phyloP scores from a whole-genome alignment of 2,113 vertebrate genomes.

The Toxotes jaculatrix region DNA sequence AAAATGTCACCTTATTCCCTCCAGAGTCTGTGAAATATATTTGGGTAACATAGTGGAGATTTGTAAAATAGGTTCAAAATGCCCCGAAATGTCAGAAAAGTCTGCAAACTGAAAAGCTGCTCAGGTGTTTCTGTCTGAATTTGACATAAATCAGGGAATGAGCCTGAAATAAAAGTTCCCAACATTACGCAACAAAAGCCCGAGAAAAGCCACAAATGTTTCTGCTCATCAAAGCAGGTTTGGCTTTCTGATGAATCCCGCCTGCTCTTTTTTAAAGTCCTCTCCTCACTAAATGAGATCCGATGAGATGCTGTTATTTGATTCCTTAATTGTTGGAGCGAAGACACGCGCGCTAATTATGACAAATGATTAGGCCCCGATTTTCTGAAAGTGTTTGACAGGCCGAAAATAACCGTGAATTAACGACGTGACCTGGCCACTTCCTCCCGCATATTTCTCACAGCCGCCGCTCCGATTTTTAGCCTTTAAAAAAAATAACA shows the following conservation, averaged over 20 bases:
- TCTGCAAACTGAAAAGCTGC: no score
- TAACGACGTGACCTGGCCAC: constrained; percentile 63
- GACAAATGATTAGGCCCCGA: constrained; percentile 70
- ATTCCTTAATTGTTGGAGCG: constrained; percentile 57
- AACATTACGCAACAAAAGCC: neutral
- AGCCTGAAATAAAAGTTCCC: neutral
- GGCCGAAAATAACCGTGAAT: constrained; percentile 72
- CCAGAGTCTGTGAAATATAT: neutral
- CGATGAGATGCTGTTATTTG: constrained; percentile 40
- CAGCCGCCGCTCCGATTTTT: constrained; percentile 20
- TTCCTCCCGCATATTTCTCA: constrained; percentile 55
- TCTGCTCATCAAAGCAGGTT: neutral
- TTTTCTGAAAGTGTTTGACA: constrained; percentile 74
- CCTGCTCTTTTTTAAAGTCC: neutral
- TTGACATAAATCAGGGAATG: no score
- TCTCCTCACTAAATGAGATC: neutral
- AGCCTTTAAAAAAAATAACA: constrained; percentile 61
- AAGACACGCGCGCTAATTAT: constrained; percentile 73
- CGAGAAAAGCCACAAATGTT: neutral
- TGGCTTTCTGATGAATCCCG: neutral
- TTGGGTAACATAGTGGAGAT: neutral
- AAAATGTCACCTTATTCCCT: neutral
- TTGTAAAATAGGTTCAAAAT: no score
- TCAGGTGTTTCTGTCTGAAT: no score
- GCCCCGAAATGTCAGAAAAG: neutral